Percentiles rank a stretch among this genome's conserved stretches.
phyloP scores from a whole-genome alignment of 53 echinoderm and acorn worm genomes.

The Mesocentrotus franciscanus region DNA sequence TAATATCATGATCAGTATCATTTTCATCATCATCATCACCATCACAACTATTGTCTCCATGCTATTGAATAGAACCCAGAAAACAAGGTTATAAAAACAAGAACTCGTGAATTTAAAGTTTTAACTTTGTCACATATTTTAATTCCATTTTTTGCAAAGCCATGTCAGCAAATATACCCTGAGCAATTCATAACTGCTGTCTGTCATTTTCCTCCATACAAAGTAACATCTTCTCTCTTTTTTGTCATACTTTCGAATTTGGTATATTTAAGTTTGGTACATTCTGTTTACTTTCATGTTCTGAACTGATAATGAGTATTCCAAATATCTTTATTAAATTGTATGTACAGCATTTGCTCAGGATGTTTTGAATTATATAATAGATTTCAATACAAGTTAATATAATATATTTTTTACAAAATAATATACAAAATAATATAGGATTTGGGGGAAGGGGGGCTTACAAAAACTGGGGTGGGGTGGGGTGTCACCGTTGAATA shows the following conservation, averaged over 20 bases:
- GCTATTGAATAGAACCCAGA: not conserved
- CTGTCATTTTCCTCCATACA: conserved; percentile 18
- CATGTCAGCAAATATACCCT: conserved; percentile 68
- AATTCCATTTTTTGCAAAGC: conserved; percentile 66
- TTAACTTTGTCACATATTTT: conserved; percentile 58
- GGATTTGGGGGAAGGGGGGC: conserved; percentile 56
- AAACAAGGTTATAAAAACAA: not conserved
- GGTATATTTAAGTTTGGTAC: conserved; percentile 14
- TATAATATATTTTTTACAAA: conserved; percentile 70
- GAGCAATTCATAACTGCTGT: conserved; percentile 66
- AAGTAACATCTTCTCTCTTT: not conserved
- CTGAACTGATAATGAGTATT: conserved; percentile 41
- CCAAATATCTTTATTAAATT: conserved; percentile 51
- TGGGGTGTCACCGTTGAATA: conserved; percentile 60
- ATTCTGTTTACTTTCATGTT: not conserved
- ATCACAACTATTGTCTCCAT: not conserved
- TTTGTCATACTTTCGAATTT: not conserved
- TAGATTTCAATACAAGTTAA: conserved; percentile 70
- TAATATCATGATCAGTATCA: too few relatives aligned
- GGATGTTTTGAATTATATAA: conserved; percentile 61
- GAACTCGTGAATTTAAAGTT: not conserved
- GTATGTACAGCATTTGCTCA: conserved; percentile 69
- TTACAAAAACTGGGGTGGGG: not conserved
- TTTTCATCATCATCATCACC: not conserved
- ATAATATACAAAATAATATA: conserved; percentile 72